phyloP scores from a whole-genome alignment of 2,797 vertebrate genomes.

The Sebastes glaucus region DNA sequence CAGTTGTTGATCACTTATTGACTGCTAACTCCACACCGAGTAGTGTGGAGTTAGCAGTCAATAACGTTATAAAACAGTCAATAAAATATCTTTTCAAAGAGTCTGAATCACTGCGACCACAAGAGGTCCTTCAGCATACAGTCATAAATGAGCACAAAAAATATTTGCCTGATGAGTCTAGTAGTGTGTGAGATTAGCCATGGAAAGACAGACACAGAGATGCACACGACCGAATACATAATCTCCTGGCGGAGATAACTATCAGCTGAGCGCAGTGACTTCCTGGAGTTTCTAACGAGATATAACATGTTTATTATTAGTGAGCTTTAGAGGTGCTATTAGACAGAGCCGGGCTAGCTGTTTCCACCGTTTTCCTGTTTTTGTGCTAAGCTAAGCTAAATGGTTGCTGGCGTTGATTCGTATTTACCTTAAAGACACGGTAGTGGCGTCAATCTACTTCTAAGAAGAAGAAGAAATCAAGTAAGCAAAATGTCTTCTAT shows the following conservation, averaged over 20 bases:
- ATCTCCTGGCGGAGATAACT: not conserved
- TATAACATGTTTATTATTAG: not conserved
- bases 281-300: not conserved
- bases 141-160: not conserved
- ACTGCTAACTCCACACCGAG: too few relatives aligned
- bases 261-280: not conserved
- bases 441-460: not conserved
- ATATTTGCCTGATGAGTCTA: not conserved
- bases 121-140: not conserved
- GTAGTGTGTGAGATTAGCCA: rapidly evolving
- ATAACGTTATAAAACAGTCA: rapidly evolving
- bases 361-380: not conserved
- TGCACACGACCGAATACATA: not conserved
- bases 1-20: too few relatives aligned
- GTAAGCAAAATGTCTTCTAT: not conserved
- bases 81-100: too few relatives aligned
- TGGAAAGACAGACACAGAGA: not conserved
- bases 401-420: too few relatives aligned
- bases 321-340: not conserved
- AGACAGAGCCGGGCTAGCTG: not conserved
- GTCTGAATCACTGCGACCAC: not conserved
- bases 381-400: not conserved
- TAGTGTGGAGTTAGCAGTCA: too few relatives aligned
- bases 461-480: not conserved
- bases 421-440: not conserved